These are phyloP conservation scores for Trichogramma pretiosum DNA, from an alignment of 1,140 invertebrate genomes.

Conservation along the genomic window DNA sequence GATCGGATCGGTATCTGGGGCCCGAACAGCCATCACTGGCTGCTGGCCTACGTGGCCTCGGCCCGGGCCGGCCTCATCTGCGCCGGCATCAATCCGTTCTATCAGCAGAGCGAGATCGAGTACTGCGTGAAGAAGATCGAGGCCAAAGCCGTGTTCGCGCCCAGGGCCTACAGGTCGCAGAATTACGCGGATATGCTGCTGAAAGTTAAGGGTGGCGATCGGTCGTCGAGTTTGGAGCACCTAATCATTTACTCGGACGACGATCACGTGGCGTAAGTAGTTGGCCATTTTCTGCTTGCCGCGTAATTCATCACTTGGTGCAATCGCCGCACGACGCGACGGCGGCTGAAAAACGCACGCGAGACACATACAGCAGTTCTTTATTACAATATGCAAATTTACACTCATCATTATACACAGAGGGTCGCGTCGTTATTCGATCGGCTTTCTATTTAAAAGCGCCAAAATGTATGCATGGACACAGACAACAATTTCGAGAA, in stretches of 20 bases:
- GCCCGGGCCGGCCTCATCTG: constrained; percentile 73
- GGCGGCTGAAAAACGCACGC: too few relatives aligned
- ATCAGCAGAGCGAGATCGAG: constrained; percentile 65
- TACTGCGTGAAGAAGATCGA: constrained; percentile 73
- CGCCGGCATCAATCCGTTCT: constrained; percentile 80
- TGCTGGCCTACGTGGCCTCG: constrained; percentile 66
- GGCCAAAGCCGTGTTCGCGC: constrained; percentile 62
- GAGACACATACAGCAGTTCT: too few relatives aligned
- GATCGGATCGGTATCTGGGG: constrained; percentile 84
- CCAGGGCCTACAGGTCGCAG: constrained; percentile 56
- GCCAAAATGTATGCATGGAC: too few relatives aligned
- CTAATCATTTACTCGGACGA: constrained; percentile 49
- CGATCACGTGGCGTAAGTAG: constrained; percentile 47
- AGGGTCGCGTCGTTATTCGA: too few relatives aligned
- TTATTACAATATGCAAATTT: too few relatives aligned
- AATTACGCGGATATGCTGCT: constrained; percentile 66
- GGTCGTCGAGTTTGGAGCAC: constrained; percentile 41
- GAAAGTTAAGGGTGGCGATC: constrained; percentile 24
- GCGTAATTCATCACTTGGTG: too few relatives aligned
- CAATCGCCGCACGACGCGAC: too few relatives aligned
- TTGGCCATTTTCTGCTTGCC: neutral
- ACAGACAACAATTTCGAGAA: too few relatives aligned
- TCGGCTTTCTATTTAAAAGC: too few relatives aligned
- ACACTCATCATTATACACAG: too few relatives aligned
- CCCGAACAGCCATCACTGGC: constrained; percentile 69